These are phyloP conservation scores for Spodoptera exigua DNA, from an alignment of 2,888 invertebrate species.

Conservation along the genomic window DNA sequence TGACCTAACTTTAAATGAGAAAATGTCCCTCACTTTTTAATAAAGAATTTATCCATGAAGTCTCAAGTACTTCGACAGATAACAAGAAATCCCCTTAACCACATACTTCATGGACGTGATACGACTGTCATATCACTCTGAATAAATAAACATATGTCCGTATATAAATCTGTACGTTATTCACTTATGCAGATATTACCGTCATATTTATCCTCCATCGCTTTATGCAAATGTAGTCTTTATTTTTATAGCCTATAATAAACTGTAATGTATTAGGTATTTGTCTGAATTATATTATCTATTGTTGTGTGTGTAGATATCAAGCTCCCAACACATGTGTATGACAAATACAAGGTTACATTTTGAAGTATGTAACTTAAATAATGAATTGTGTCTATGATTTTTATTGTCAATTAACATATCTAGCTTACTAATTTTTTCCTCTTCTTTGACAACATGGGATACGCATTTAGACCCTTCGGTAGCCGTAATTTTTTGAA, in stretches of 20 bases:
- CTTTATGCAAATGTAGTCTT: slow-evolving; percentile 38
- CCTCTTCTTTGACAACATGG: no score
- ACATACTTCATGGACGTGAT: slow-evolving; percentile 31
- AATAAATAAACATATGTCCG: slow-evolving; percentile 31
- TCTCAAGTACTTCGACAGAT: slow-evolving; percentile 13
- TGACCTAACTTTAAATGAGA: no score
- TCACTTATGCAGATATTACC: slow-evolving; percentile 36
- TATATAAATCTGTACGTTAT: slow-evolving; percentile 43
- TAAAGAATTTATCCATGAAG: neutral
- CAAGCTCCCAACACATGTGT: no score
- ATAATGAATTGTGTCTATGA: no score
- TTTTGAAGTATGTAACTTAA: no score
- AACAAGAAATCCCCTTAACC: slow-evolving; percentile 1
- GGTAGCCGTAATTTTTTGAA: no score
- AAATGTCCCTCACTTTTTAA: no score
- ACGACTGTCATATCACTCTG: slow-evolving; percentile 14
- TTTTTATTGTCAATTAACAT: no score
- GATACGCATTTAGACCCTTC: no score
- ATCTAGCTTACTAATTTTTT: no score
- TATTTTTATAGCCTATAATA: slow-evolving; percentile 24
- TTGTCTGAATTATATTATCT: neutral
- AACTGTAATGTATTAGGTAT: slow-evolving; percentile 11
- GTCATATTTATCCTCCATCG: slow-evolving; percentile 21
- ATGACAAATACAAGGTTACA: no score
- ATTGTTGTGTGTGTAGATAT: no score